Conservation (phyloP, 2,888 invertebrate genomes). For the Fissipunctia ypsillon region DNA sequence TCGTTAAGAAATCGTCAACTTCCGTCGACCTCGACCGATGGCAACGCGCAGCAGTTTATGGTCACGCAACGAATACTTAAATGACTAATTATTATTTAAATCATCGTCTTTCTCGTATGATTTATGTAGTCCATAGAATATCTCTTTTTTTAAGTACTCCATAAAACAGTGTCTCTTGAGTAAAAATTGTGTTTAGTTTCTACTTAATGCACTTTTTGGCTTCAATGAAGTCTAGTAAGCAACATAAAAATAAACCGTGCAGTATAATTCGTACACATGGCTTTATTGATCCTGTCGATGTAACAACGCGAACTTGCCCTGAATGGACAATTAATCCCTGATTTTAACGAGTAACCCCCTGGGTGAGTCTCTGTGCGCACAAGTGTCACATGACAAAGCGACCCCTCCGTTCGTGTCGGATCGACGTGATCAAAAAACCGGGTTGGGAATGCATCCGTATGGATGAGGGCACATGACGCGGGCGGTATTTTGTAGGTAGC, state of each 20-base stretch:
- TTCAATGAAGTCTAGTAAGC: not conserved
- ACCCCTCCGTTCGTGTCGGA: constrained; percentile 85
- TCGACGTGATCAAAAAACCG: constrained; percentile 86
- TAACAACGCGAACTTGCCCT: constrained; percentile 67
- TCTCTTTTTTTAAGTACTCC: not conserved
- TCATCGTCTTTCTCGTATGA: constrained; percentile 48
- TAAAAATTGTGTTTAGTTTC: not conserved
- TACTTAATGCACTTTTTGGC: not conserved
- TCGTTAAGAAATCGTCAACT: constrained; percentile 84
- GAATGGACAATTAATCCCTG: constrained; percentile 84
- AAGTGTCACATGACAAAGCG: constrained; percentile 89
- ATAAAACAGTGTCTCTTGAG: not conserved
- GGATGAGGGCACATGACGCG: constrained; percentile 74
- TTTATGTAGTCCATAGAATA: constrained; percentile 5
- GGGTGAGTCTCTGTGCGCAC: constrained; percentile 84
- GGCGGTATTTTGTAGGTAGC: constrained; percentile 53
- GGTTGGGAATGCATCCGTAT: constrained; percentile 86
- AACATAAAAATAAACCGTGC: constrained; percentile 21
- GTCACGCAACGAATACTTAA: constrained; percentile 77
- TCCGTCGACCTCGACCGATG: constrained; percentile 82
- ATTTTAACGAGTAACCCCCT: constrained; percentile 86
- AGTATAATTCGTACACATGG: constrained; percentile 48
- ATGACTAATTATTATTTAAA: constrained; percentile 61
- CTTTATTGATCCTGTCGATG: constrained; percentile 65
- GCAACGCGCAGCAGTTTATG: constrained; percentile 73